Evolutionary conservation across 2,888 invertebrate genomes (phyloP).

Genomic region (Calameuta filiformis): DNA sequence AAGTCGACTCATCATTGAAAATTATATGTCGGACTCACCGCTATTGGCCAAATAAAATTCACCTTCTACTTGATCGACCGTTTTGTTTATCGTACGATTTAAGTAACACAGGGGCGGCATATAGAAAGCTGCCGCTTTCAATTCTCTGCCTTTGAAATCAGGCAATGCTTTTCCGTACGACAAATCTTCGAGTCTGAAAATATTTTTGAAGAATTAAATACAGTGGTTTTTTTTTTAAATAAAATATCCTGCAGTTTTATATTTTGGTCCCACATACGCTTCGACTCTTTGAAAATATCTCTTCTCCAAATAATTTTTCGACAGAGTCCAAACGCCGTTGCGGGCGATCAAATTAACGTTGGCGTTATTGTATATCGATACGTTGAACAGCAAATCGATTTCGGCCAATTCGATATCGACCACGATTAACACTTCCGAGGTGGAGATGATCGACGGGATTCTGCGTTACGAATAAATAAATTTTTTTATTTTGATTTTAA

Average conservation of each 20-base stretch:
- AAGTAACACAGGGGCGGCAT: conserved; percentile 52
- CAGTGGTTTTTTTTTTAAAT: too few relatives aligned
- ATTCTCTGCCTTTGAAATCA: conserved; percentile 44
- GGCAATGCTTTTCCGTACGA: conserved; percentile 26
- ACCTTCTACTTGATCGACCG: conserved; percentile 39
- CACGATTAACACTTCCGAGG: conserved; percentile 47
- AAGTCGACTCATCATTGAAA: not conserved
- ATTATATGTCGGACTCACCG: conserved; percentile 29
- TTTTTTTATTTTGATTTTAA: not conserved
- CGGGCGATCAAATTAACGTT: conserved; percentile 44
- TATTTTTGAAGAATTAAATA: not conserved
- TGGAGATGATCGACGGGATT: conserved; percentile 39
- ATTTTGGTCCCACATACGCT: conserved; percentile 30
- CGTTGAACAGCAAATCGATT: conserved; percentile 39
- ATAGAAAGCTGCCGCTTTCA: conserved; percentile 44
- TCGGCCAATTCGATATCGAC: conserved; percentile 29
- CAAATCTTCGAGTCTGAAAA: conserved; percentile 36
- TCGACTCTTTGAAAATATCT: conserved; percentile 40
- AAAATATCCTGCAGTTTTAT: too few relatives aligned
- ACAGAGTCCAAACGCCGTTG: conserved; percentile 47
- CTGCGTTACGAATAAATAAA: conserved; percentile 25
- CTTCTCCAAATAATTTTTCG: conserved; percentile 46
- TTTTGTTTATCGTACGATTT: conserved; percentile 36
- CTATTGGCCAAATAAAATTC: conserved; percentile 40
- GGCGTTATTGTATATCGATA: conserved; percentile 40